phyloP scores from a whole-genome alignment of 1,140 invertebrate species.

The Drosophila simulans region DNA sequence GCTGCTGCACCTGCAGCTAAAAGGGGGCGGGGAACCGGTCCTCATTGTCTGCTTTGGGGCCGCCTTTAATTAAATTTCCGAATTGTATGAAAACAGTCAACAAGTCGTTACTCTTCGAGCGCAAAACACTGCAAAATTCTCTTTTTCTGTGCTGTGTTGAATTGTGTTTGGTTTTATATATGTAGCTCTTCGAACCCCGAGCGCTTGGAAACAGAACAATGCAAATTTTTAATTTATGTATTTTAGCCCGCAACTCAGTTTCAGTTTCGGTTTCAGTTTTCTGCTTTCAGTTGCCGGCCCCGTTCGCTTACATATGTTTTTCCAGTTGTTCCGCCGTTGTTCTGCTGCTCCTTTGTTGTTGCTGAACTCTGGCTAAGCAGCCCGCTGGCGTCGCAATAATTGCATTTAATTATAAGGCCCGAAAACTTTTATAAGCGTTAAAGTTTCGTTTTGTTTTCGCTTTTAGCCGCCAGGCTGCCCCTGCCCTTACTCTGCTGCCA shows the following conservation, averaged over 20 bases:
- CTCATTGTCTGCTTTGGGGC: slow-evolving; percentile 79
- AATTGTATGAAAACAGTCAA: slow-evolving; percentile 83
- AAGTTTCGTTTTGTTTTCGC: slow-evolving; percentile 46
- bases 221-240: slow-evolving; percentile 84
- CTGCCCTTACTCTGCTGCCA: neutral
- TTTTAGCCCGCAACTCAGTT: slow-evolving; percentile 73
- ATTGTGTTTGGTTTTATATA: neutral
- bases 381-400: slow-evolving; percentile 81
- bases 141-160: slow-evolving; percentile 21
- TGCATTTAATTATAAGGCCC: slow-evolving; percentile 82
- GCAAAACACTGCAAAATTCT: slow-evolving; percentile 42
- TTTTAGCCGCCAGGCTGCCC: slow-evolving; percentile 37
- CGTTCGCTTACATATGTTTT: slow-evolving; percentile 75
- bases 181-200: slow-evolving; percentile 31
- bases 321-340: slow-evolving; percentile 63
- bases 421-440: slow-evolving; percentile 43
- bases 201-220: slow-evolving; percentile 78
- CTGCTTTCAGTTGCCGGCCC: slow-evolving; percentile 21
- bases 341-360: slow-evolving; percentile 55
- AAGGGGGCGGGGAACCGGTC: slow-evolving; percentile 40
- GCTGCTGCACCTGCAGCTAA: slow-evolving; percentile 60
- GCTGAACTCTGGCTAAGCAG: slow-evolving; percentile 50
- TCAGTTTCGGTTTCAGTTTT: slow-evolving; percentile 34
- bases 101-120: slow-evolving; percentile 78
- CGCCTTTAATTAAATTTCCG: slow-evolving; percentile 83